phyloP scores from a whole-genome alignment of 2,113 vertebrate species.

The Cochlearius cochlearius region DNA sequence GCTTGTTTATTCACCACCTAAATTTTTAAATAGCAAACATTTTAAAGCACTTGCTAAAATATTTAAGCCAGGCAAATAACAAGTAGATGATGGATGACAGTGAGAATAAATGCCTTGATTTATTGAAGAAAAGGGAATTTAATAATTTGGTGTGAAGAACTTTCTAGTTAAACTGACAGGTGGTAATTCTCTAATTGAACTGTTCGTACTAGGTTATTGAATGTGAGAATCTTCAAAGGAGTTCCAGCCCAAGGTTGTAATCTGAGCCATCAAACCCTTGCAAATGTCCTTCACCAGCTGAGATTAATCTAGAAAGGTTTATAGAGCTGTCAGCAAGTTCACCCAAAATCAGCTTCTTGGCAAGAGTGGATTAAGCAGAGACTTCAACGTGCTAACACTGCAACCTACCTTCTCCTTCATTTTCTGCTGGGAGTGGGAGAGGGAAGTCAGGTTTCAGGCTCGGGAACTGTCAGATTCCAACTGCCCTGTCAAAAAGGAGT shows the following conservation, averaged over 20 bases:
- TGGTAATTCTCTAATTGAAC: conserved; percentile 1
- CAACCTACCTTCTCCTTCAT: background rate
- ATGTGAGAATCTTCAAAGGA: background rate
- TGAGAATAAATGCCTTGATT: conserved; percentile 3
- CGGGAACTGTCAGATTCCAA: background rate
- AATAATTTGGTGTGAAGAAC: background rate
- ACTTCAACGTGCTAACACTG: background rate
- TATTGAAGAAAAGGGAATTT: conserved; percentile 7
- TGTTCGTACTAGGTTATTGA: background rate
- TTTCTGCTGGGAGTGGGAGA: background rate
- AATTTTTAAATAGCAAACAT: conserved; percentile 36
- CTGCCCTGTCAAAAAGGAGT: background rate
- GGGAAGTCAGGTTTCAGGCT: background rate
- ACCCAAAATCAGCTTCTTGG: background rate
- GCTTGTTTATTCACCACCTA: conserved; percentile 29
- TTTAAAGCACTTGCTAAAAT: conserved; percentile 43
- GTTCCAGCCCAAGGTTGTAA: background rate
- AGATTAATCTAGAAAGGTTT: background rate
- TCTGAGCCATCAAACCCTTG: background rate
- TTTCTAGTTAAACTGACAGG: background rate
- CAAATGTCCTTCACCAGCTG: background rate
- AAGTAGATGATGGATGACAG: background rate
- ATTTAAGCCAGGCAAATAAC: conserved; percentile 35
- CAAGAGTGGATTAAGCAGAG: background rate
- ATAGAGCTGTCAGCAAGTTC: conserved; percentile 13